Evolutionary conservation across 2,888 invertebrate species (phyloP), one percentile per base, ranked within the genome.

Genomic region (Aspidapion aeneum): DNA sequence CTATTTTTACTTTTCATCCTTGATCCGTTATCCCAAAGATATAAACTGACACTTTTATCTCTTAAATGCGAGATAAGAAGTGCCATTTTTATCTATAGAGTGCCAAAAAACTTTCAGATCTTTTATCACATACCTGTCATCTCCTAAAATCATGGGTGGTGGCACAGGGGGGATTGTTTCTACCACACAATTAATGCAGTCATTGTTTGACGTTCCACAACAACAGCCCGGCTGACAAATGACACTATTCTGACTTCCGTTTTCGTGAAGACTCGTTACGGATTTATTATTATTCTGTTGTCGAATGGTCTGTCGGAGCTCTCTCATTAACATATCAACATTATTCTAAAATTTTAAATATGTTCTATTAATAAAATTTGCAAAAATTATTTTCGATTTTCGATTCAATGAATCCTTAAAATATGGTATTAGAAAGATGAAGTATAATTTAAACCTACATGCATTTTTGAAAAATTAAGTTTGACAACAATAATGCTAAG

Each of bases 401-500:
- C n/a, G n/a, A n/a, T n/a, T n/a, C n/a, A n/a, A n/a, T n/a, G n/a
- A n/a, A n/a, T n/a, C n/a, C n/a, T n/a, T n/a, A n/a, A n/a, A n/a
- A n/a, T n/a, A n/a, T n/a, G n/a, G n/a, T n/a, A n/a, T n/a, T n/a
- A n/a, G n/a, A n/a, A n/a, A n/a, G n/a, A n/a, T n/a, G n/a, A n/a
- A n/a, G n/a, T n/a, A n/a, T n/a, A n/a, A n/a, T n/a, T n/a, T n/a
- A n/a, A n/a, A 12, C 35, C 12, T 7, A 35, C 35, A 3, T 35
- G 35, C 12, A 12, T 12, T 35, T 35, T 35, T 12, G 35, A 35
- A 35, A 87, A 83, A 64, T 88, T 88, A 71, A 93, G 88, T 63
- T 90, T 85, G 17, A 96, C 86, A 0, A 96, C 91, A 64, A 96
- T 85, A 1, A 96, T 86, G 68, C 94, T 94, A 57, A 96, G 81